phyloP scores from a whole-genome alignment of 2,113 vertebrate species.

The Onychostruthus taczanowskii region DNA sequence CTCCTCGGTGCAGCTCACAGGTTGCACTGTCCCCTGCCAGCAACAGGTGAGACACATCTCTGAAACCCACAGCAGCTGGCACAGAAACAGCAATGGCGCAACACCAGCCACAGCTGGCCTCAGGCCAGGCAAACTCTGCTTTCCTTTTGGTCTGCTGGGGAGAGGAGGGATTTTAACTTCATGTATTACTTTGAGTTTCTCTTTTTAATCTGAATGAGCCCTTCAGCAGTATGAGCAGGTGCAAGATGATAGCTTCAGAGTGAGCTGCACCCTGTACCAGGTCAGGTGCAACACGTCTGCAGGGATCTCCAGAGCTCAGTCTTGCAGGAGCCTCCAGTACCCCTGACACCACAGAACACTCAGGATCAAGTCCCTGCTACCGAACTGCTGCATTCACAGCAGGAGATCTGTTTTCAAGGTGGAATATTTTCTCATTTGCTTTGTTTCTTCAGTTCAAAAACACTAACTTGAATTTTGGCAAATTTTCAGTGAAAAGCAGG shows the following conservation, averaged over 20 bases:
- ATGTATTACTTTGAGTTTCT: background rate
- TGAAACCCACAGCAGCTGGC: background rate
- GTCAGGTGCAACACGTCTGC: background rate
- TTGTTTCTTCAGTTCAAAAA: background rate
- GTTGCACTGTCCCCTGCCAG: background rate
- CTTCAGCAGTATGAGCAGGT: background rate
- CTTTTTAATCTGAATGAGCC: background rate
- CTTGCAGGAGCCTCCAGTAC: background rate
- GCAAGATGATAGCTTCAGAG: background rate
- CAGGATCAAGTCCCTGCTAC: background rate
- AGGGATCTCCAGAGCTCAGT: background rate
- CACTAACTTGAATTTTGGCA: background rate
- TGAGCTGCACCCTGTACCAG: background rate
- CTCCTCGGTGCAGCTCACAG: background rate
- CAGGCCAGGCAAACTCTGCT: fast-evolving
- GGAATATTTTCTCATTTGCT: background rate
- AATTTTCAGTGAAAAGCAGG: background rate
- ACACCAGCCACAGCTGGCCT: background rate
- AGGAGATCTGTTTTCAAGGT: background rate
- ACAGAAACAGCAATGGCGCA: background rate
- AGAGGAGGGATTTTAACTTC: background rate
- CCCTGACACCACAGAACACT: background rate
- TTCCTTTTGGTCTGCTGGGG: background rate
- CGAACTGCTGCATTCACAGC: background rate
- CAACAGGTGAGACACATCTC: background rate